phyloP scores from a whole-genome alignment of 2,888 invertebrate species.

The Invenusta paracnida region DNA sequence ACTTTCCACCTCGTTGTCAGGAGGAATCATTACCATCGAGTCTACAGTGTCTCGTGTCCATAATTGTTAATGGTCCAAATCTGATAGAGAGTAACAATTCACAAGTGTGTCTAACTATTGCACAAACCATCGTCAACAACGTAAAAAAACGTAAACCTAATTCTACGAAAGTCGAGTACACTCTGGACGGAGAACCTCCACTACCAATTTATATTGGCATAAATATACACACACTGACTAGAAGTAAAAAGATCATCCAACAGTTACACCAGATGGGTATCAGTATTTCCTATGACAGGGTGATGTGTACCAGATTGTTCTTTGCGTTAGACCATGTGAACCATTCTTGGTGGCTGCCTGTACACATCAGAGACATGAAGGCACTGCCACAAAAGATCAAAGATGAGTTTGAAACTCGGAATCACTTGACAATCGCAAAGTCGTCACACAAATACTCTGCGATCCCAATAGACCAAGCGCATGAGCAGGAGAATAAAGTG shows the following conservation, averaged over 20 bases:
- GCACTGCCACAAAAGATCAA: too few relatives aligned
- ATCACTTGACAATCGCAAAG: too few relatives aligned
- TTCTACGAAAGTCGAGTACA: not conserved
- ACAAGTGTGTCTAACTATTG: slow-evolving; percentile 20
- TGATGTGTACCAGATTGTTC: too few relatives aligned
- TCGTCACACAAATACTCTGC: too few relatives aligned
- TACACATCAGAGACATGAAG: too few relatives aligned
- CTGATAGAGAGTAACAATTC: not conserved
- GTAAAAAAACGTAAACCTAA: not conserved
- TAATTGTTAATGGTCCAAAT: not conserved
- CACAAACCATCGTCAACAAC: not conserved
- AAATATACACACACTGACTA: not conserved
- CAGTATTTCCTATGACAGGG: slow-evolving; percentile 7
- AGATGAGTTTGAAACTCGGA: too few relatives aligned
- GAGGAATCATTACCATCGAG: slow-evolving; percentile 39
- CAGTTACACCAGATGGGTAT: not conserved
- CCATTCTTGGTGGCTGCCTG: too few relatives aligned
- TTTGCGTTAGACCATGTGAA: too few relatives aligned
- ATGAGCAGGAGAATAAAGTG: too few relatives aligned
- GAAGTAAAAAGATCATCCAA: not conserved
- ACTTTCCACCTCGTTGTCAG: slow-evolving; percentile 34
- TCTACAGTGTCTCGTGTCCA: slow-evolving; percentile 18
- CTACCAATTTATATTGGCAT: not conserved
- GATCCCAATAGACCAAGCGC: too few relatives aligned
- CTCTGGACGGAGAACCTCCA: not conserved